phyloP scores from a whole-genome alignment of 2,113 vertebrate genomes.

The Tachuris rubrigastra region DNA sequence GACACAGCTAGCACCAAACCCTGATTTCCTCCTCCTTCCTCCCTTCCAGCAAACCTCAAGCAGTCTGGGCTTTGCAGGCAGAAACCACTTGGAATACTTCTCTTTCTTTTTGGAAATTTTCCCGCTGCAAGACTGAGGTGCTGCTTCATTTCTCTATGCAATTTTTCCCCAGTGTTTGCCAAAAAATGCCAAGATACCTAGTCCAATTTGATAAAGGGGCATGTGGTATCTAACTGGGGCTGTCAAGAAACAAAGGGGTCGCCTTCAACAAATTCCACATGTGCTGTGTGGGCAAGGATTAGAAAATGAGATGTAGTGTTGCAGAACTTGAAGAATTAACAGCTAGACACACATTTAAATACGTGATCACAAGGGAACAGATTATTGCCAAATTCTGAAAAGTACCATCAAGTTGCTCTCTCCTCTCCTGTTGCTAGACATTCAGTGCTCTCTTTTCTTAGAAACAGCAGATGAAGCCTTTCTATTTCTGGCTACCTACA shows the following conservation, averaged over 20 bases:
- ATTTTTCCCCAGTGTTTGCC: neutral
- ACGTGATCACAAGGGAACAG: neutral
- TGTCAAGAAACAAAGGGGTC: neutral
- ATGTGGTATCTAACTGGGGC: neutral
- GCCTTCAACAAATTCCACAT: neutral
- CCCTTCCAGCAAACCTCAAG: neutral
- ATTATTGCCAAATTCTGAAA: neutral
- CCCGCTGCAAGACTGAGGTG: neutral
- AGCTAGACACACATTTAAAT: neutral
- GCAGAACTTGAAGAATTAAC: neutral
- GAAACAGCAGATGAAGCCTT: slow-evolving; percentile 45
- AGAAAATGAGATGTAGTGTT: neutral
- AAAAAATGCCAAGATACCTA: neutral
- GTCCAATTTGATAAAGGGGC: neutral
- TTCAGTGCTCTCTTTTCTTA: slow-evolving; percentile 18
- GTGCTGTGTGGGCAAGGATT: neutral
- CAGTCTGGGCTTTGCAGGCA: neutral
- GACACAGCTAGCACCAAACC: neutral
- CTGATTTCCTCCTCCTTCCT: neutral
- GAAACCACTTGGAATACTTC: neutral
- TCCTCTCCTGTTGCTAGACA: neutral
- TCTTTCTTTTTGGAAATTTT: neutral
- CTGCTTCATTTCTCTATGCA: neutral
- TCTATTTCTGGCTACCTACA: slow-evolving; percentile 56
- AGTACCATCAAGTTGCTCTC: neutral